Conservation (phyloP, 2,113 vertebrate species). For the Malurus cyaneus region DNA sequence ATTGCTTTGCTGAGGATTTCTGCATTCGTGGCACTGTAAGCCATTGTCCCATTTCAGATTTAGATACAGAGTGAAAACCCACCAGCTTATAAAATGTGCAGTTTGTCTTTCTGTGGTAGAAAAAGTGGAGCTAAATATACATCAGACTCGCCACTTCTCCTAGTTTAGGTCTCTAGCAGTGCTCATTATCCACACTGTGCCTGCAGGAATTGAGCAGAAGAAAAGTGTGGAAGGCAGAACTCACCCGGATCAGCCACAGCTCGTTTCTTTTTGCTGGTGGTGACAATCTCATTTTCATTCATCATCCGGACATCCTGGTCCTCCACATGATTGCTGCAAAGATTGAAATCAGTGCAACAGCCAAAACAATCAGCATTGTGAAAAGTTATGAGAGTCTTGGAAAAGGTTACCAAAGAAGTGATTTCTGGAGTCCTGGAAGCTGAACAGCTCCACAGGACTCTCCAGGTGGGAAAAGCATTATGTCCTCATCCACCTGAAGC, state of each 20-base stretch:
- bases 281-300: slow-evolving; percentile 91
- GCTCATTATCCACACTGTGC: neutral
- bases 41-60: neutral
- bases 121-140: neutral
- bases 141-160: neutral
- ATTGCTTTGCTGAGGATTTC: neutral
- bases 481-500: neutral
- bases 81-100: neutral
- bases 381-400: neutral
- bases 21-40: neutral
- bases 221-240: neutral
- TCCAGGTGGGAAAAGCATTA: neutral
- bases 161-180: neutral
- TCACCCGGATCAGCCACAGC: slow-evolving; percentile 85
- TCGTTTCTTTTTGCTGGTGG: slow-evolving; percentile 81
- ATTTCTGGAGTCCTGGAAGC: neutral
- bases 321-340: slow-evolving; percentile 82
- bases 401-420: neutral
- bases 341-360: neutral
- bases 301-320: slow-evolving; percentile 97
- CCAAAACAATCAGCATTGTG: neutral
- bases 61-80: neutral
- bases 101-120: neutral
- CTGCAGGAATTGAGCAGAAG: neutral
- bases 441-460: neutral